Evolutionary conservation across 2,113 vertebrate species (phyloP), one percentile per base, ranked within the genome.

Genomic region (Haplotaxodon microlepis): DNA sequence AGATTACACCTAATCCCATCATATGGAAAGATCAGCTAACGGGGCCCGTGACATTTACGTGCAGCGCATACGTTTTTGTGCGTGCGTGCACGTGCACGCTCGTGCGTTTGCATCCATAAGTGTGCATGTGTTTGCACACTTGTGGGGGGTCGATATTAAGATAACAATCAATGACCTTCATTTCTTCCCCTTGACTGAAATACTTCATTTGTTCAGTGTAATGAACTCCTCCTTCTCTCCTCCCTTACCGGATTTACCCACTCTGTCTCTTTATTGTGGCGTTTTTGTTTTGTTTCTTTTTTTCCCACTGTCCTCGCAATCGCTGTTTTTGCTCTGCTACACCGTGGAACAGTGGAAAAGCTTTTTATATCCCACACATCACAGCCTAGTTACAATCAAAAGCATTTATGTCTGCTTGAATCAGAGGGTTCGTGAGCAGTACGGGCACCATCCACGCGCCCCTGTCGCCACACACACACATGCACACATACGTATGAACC

Each of bases 351-450:
- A 42, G 87, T 91, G 90, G 92, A 93, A 94, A 94, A 94, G 94
- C 94, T 96, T 96, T 96, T 96, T 96, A 95, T 95, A 93, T 94
- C 95, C 94, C 93, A 93, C 95, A 95, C 94, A 94, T 96, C 94
- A 92, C 94, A 92, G 92, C 87, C 92, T 93, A 92, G 94, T 95
- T 95, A 94, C 93, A 94, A 94, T 96, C 95, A 94, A 96, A 94
- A 95, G 92, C 94, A 88, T 95, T 95, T 95, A 95, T 95, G 94
- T 95, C 94, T 94, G 92, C 94, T 91, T 88, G 93, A 93, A 94
- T 95, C 88, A 71, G 85, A 92, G 84, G 84, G 84, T 92, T 94
- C 86, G 87, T n/a, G 57, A 88, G 86, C 76, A 92, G 82, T 90
- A 93, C 21, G 86, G 66, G 90, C 90, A 93, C 63, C 45, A 34